A percentile compares a stretch with the other conserved stretches of the same genome.
Evolutionary conservation across 1,140 invertebrate genomes (phyloP).

Genomic region (Panagrolaimus sp.): DNA sequence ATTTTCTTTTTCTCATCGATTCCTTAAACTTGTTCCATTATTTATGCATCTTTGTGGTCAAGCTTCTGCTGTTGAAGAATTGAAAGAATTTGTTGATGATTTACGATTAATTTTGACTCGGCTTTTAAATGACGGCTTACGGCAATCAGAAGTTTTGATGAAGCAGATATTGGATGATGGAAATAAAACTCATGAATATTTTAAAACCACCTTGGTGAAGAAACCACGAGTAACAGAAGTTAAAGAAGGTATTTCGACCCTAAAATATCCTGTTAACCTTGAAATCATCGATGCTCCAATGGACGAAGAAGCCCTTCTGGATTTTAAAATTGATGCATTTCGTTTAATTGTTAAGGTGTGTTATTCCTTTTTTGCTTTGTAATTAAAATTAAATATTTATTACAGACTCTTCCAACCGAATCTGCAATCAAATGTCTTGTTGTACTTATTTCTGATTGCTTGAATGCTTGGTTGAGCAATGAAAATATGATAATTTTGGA

Average conservation of each 20-base stretch:
- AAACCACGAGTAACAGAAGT: background rate
- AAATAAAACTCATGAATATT: background rate
- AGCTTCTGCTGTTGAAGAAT: background rate
- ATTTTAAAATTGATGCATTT: background rate
- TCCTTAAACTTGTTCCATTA: background rate
- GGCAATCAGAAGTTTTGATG: background rate
- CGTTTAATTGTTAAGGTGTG: background rate
- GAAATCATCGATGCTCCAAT: background rate
- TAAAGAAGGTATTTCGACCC: background rate
- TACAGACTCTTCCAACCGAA: background rate
- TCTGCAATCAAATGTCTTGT: background rate
- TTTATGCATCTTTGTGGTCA: constrained; percentile 5
- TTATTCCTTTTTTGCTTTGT: background rate
- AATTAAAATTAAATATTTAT: background rate
- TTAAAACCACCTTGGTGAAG: background rate
- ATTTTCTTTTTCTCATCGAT: background rate
- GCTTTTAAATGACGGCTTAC: background rate
- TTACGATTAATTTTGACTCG: background rate
- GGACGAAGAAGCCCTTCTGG: background rate
- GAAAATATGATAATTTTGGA: no score
- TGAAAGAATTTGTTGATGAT: background rate
- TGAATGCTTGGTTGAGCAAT: background rate
- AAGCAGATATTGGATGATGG: background rate
- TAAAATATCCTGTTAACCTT: constrained; percentile 6
- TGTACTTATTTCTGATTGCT: background rate